These are phyloP conservation scores for Cygnus olor DNA, from an alignment of 2,797 vertebrate genomes.

Conservation along the genomic window DNA sequence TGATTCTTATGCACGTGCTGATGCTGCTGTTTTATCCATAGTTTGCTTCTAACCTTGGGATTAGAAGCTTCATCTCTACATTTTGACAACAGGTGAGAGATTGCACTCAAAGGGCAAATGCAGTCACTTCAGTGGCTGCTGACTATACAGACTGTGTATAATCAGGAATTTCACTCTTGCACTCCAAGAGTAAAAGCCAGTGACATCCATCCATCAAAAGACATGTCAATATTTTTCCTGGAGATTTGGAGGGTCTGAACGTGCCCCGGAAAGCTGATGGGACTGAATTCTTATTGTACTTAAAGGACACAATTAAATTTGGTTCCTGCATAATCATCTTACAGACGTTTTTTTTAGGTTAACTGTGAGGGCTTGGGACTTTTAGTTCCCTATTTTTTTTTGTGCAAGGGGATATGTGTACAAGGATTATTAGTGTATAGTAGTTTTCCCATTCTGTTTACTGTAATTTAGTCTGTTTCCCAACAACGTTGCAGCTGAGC, in stretches of 20 bases:
- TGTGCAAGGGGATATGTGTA: fast-evolving
- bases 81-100: neutral
- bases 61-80: constrained; percentile 47
- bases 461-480: neutral
- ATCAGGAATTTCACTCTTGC: neutral
- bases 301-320: neutral
- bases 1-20: neutral
- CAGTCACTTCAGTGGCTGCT: neutral
- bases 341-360: neutral
- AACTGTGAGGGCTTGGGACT: neutral
- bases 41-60: constrained; percentile 13
- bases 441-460: neutral
- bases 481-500: neutral
- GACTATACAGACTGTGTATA: neutral
- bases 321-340: constrained; percentile 14
- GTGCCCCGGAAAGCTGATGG: neutral
- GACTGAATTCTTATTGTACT: neutral
- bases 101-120: neutral
- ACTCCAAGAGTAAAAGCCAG: neutral
- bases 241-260: neutral
- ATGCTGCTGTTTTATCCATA: constrained; percentile 53
- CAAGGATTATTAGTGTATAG: fast-evolving
- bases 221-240: neutral
- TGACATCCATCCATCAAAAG: neutral
- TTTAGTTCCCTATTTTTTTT: neutral